Evolutionary conservation across 2,888 invertebrate species (phyloP), one percentile per base, ranked within the genome.

Genomic region (Gastrophysa polygoni): DNA sequence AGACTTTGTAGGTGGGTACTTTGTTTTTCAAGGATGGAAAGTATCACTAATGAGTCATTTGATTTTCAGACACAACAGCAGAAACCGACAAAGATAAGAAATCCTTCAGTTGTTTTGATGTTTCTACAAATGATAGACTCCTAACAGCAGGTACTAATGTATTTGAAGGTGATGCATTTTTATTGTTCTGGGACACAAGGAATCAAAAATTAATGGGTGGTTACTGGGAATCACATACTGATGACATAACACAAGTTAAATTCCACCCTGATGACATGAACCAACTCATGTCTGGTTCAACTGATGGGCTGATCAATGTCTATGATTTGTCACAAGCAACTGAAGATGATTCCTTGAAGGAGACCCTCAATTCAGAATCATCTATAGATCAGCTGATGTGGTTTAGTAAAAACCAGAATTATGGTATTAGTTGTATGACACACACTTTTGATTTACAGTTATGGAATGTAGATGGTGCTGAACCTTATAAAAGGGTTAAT

Each of bases 271-370:
- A 75, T 6, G 87, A 90, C 75, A 81, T 85, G 1, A 88, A 91
- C 77, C 79, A 84, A 6, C 74, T 96, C 57, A 87, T 89, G 11
- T 88, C 93, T 0, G 92, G 93, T 0, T 90, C 93, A 1, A 86
- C 88, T 0, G 96, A 96, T 80, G 95, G 95, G 0, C 83, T 96
- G 14, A 86, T 96, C 1, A 96, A 96, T 81, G 77, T 93, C 1
- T 96, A 89, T 80, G 91, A 96, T 79, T 83, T 96, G 18, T 84
- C 85, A 51, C 85, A 93, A 76, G 73, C 82, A 0, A 82, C 80
- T 0, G 96, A 96, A 82, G 93, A 94, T 60, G 91, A 93, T 72
- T 95, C 96, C 0, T 82, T 96, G 1, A 81, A 82, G 11, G 88
- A 87, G 71, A 90, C 92, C 0, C 83, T 94, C 24, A 95, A 95